These are phyloP conservation scores for Cancer borealis DNA, from an alignment of 2,888 invertebrate genomes.

Conservation along the genomic window DNA sequence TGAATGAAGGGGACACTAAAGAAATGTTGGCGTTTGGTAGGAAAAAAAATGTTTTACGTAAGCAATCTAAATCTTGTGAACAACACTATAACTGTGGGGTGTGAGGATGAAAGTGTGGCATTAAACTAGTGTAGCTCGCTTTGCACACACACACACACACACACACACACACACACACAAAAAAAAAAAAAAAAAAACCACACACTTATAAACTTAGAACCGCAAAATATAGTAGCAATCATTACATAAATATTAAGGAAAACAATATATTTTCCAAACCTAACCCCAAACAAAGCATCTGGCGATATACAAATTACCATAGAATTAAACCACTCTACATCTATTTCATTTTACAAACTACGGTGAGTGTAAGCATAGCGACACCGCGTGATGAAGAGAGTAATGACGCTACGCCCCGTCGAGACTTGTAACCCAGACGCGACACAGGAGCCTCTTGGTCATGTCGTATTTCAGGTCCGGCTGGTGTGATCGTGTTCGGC, in stretches of 20 bases:
- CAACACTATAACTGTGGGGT: neutral
- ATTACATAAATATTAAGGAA: no score
- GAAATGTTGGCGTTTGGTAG: neutral
- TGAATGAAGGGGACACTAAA: neutral
- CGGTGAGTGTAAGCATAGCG: neutral
- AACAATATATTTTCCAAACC: no score
- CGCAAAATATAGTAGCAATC: no score
- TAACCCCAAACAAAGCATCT: no score
- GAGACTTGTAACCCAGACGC: conserved; percentile 1
- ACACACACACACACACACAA: conserved; percentile 27
- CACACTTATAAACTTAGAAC: neutral
- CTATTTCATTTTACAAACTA: neutral
- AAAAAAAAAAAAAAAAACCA: neutral
- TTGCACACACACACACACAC: conserved; percentile 26
- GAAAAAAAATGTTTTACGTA: neutral
- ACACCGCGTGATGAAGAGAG: neutral
- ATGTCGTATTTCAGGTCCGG: conserved; percentile 24
- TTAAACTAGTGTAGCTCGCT: neutral
- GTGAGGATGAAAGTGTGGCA: neutral
- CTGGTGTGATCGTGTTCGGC: conserved; percentile 28
- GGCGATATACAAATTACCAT: no score
- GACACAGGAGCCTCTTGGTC: neutral
- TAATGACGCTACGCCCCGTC: neutral
- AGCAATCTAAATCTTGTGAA: neutral
- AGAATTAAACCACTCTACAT: neutral